Conservation (phyloP, 1,140 invertebrate species). For the Himalopsyche phryganea region DNA sequence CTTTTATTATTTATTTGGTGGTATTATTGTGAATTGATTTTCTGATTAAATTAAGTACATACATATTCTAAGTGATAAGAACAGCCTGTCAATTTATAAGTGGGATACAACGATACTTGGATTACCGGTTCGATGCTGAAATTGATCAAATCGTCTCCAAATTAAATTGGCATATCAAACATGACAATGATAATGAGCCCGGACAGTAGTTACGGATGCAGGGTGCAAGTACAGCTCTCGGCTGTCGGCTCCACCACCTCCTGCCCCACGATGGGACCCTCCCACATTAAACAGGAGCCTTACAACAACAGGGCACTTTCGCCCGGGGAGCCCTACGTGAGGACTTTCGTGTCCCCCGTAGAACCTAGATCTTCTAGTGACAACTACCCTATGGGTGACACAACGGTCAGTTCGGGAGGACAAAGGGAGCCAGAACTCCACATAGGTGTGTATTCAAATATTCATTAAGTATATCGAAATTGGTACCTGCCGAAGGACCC, state of each 20-base stretch:
- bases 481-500: too few species aligned
- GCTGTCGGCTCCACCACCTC: conserved; percentile 31
- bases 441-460: conserved; percentile 45
- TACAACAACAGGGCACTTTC: not conserved
- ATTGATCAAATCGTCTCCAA: not conserved
- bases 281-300: not conserved
- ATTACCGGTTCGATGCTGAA: too few species aligned
- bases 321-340: not conserved
- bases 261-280: conserved; percentile 6
- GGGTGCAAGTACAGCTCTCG: conserved; percentile 27
- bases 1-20: not conserved
- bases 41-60: too few species aligned
- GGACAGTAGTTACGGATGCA: conserved; percentile 47
- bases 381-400: conserved; percentile 20
- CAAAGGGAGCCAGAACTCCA: conserved; percentile 49
- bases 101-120: too few species aligned
- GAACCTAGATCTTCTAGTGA: conserved; percentile 6
- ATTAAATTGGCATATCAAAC: not conserved
- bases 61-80: too few species aligned
- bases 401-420: conserved; percentile 43
- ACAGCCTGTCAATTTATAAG: too few species aligned
- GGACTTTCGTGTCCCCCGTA: conserved; percentile 9
- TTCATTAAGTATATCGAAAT: too few species aligned
- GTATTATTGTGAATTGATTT: too few species aligned
- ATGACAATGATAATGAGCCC: conserved; percentile 52